phyloP scores from a whole-genome alignment of 2,888 invertebrate species.

The Frankliniella fusca region DNA sequence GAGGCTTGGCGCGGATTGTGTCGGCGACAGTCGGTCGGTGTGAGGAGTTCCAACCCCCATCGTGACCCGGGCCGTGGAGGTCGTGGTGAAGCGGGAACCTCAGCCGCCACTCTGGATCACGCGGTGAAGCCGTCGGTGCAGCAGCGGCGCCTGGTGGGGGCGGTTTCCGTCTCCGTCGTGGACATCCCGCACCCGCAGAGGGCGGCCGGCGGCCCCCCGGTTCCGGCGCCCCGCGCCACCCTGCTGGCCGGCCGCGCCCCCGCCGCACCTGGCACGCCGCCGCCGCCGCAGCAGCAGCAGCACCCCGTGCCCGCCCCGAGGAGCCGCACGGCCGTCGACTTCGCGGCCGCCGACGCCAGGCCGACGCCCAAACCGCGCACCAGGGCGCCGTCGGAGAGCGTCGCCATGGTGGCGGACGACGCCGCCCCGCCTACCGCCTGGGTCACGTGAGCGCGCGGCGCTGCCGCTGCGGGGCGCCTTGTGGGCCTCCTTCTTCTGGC shows the following conservation, averaged over 20 bases:
- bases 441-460: background rate
- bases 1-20: too few species aligned
- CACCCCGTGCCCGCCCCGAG: background rate
- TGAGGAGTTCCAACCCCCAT: background rate
- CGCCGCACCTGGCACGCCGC: background rate
- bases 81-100: background rate
- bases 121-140: slow-evolving; percentile 14
- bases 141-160: slow-evolving; percentile 10
- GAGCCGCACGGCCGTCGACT: background rate
- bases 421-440: background rate
- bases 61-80: background rate
- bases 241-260: background rate
- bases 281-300: background rate
- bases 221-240: background rate
- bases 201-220: background rate
- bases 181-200: slow-evolving; percentile 19
- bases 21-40: too few species aligned
- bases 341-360: background rate
- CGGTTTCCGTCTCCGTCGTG: background rate
- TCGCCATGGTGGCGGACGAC: background rate
- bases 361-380: background rate
- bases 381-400: slow-evolving; percentile 10
- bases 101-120: slow-evolving; percentile 11
- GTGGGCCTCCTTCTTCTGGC: background rate
- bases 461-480: background rate